phyloP scores from a whole-genome alignment of 2,113 vertebrate genomes.

The Ariopsis seemanni region DNA sequence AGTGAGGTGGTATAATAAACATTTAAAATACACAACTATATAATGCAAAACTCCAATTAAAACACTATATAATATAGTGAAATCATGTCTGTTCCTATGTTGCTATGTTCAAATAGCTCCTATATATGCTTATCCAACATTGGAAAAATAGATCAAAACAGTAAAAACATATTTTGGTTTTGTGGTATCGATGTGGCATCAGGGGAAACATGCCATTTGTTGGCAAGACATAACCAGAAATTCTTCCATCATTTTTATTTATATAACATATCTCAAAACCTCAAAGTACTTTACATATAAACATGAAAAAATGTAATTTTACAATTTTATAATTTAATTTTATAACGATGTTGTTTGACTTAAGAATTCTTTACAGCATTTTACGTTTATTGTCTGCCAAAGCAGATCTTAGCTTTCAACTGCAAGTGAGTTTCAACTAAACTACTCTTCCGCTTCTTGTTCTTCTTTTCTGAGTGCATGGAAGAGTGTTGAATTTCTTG shows the following conservation, averaged over 20 bases:
- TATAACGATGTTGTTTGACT: not conserved
- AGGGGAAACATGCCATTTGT: not conserved
- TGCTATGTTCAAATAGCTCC: not conserved
- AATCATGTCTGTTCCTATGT: not conserved
- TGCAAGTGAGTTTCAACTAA: not conserved
- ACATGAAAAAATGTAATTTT: not conserved
- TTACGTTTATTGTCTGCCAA: not conserved
- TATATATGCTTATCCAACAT: not conserved
- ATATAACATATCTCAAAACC: conserved; percentile 1
- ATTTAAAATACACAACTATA: not conserved
- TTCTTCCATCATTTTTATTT: not conserved
- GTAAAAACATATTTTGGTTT: not conserved
- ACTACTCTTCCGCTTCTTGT: not conserved
- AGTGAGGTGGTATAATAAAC: not conserved
- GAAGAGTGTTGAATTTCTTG: not conserved
- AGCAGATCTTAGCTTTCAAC: not conserved
- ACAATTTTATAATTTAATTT: not conserved
- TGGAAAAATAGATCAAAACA: not conserved
- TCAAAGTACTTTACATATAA: not conserved
- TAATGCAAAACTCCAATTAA: not conserved
- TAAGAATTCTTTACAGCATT: not conserved
- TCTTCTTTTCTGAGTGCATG: not conserved
- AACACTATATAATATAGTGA: not conserved
- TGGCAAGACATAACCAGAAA: not conserved
- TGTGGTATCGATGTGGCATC: not conserved